These are phyloP conservation scores for Aix galericulata DNA, from an alignment of 2,113 vertebrate genomes.

Conservation along the genomic window DNA sequence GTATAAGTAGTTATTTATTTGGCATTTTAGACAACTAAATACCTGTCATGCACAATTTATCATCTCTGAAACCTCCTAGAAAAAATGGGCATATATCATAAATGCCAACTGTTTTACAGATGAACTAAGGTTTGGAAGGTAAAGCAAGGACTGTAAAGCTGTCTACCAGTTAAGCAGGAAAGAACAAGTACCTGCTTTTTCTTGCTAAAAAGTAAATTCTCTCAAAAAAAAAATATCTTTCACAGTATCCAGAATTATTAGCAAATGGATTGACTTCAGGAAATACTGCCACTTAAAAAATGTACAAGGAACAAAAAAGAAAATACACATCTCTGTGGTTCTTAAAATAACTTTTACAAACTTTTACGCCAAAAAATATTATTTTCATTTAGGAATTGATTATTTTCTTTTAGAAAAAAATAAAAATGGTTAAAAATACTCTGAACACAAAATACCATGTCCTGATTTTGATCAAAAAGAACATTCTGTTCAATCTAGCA, in stretches of 20 bases:
- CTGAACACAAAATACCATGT: not conserved
- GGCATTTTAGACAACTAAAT: not conserved
- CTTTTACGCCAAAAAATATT: not conserved
- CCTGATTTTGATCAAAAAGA: not conserved
- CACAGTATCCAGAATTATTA: not conserved
- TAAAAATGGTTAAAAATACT: not conserved
- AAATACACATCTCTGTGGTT: not conserved
- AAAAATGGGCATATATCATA: not conserved
- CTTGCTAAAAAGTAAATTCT: not conserved
- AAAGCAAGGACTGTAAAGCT: not conserved
- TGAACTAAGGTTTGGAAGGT: not conserved
- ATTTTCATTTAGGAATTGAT: not conserved
- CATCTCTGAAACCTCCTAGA: not conserved
- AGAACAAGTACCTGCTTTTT: not conserved
- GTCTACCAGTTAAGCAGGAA: not conserved
- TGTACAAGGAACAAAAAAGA: not conserved
- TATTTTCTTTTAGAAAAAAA: not conserved
- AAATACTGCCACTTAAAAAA: not conserved
- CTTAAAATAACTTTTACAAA: not conserved
- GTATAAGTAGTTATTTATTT: not conserved
- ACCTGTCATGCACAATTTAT: not conserved
- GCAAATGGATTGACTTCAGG: not conserved
- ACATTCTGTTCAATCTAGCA: not conserved
- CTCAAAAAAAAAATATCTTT: not conserved
- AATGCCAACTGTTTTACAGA: not conserved